Conservation (phyloP, 2,797 vertebrate genomes). For the Megaceryle alcyon region DNA sequence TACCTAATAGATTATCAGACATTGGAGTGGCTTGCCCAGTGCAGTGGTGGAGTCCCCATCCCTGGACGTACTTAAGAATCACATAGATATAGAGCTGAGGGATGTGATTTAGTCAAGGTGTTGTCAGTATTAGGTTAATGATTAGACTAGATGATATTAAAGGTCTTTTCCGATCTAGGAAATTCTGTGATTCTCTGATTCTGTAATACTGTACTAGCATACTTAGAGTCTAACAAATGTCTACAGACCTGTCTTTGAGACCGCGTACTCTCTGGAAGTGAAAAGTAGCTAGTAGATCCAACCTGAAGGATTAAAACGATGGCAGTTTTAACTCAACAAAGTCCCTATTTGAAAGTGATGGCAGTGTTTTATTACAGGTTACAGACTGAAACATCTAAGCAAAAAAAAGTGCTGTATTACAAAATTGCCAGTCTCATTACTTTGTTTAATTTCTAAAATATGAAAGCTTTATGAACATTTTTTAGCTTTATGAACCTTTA, state of each 20-base stretch:
- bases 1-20: no score
- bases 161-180: no score
- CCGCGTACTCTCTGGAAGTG: not conserved
- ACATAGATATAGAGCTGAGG: no score
- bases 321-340: not conserved
- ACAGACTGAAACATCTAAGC: not conserved
- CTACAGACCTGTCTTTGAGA: not conserved
- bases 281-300: not conserved
- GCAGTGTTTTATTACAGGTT: not conserved
- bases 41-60: no score
- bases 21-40: no score
- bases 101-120: no score
- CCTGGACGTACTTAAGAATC: no score
- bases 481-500: not conserved
- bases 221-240: not conserved
- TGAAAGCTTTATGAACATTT: not conserved
- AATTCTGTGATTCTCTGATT: no score
- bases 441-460: not conserved
- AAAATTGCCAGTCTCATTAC: not conserved
- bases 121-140: no score
- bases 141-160: no score
- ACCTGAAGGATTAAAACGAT: not conserved
- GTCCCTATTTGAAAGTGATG: not conserved
- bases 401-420: not conserved
- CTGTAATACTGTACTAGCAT: not conserved